These are phyloP conservation scores for Helobdella robusta DNA, from an alignment of 2,888 invertebrate species.

Conservation along the genomic window DNA sequence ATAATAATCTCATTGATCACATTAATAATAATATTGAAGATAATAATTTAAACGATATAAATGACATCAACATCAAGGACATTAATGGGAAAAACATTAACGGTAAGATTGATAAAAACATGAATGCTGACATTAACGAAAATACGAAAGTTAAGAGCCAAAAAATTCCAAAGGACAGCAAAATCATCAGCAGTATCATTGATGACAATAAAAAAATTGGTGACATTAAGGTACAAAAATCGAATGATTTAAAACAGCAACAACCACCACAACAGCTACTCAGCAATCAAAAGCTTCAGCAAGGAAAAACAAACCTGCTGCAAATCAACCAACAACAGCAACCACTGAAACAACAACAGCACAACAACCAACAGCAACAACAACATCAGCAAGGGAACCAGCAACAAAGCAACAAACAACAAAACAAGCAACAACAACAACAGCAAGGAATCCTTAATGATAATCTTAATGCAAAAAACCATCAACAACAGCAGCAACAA, in stretches of 20 bases:
- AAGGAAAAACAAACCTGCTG: neutral
- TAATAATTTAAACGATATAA: neutral
- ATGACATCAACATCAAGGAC: neutral
- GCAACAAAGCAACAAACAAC: neutral
- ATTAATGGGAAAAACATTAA: constrained; percentile 1
- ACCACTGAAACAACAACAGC: no score
- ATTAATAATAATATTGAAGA: neutral
- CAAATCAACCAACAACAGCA: no score
- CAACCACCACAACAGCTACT: neutral
- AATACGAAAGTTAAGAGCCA: neutral
- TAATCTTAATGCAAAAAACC: neutral
- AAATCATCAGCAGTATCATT: no score
- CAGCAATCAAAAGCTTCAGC: neutral
- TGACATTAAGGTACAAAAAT: neutral
- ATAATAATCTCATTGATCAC: neutral
- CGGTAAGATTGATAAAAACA: no score
- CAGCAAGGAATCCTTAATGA: no score
- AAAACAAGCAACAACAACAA: neutral
- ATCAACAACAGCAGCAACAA: neutral
- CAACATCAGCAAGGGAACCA: neutral
- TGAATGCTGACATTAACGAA: neutral
- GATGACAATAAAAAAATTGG: neutral
- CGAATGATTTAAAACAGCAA: neutral
- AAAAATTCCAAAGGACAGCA: no score
- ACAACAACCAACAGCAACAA: no score